Percentiles rank a stretch among this genome's conserved stretches.
phyloP scores from a whole-genome alignment of 2,888 invertebrate genomes.

The Norana najaformis region DNA sequence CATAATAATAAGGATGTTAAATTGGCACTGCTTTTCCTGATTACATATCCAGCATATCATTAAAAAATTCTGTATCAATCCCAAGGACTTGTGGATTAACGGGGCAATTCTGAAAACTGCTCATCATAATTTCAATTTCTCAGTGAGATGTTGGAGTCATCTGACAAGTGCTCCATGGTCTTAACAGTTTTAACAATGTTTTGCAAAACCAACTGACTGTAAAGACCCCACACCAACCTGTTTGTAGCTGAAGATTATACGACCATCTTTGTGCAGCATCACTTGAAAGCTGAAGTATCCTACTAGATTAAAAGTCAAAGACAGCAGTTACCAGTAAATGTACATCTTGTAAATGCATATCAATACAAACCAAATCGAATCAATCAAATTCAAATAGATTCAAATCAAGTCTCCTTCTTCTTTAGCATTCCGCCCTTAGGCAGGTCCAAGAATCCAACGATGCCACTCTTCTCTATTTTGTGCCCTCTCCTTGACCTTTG shows the following conservation, averaged over 20 bases:
- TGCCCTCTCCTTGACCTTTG: no score
- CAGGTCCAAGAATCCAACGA: no score
- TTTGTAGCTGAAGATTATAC: constrained; percentile 89
- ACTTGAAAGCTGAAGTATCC: constrained; percentile 90
- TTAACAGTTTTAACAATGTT: neutral
- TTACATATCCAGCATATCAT: neutral
- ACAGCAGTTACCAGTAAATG: neutral
- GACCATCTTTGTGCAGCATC: constrained; percentile 81
- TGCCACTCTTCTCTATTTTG: no score
- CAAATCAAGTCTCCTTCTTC: neutral
- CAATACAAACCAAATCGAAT: neutral
- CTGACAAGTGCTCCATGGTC: neutral
- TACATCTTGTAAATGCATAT: neutral
- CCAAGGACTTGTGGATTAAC: neutral
- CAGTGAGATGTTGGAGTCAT: constrained; percentile 5
- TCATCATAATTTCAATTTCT: neutral
- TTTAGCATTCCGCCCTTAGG: no score
- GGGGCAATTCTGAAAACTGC: neutral
- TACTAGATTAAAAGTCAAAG: constrained; percentile 58
- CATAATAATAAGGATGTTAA: neutral
- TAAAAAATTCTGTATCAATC: neutral
- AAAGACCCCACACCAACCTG: constrained; percentile 58
- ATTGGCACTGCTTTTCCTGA: neutral
- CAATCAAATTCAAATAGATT: neutral
- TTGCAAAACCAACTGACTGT: neutral